These are phyloP conservation scores for Drosophila trichaetosa DNA, from an alignment of 2,888 invertebrate species.

Conservation along the genomic window DNA sequence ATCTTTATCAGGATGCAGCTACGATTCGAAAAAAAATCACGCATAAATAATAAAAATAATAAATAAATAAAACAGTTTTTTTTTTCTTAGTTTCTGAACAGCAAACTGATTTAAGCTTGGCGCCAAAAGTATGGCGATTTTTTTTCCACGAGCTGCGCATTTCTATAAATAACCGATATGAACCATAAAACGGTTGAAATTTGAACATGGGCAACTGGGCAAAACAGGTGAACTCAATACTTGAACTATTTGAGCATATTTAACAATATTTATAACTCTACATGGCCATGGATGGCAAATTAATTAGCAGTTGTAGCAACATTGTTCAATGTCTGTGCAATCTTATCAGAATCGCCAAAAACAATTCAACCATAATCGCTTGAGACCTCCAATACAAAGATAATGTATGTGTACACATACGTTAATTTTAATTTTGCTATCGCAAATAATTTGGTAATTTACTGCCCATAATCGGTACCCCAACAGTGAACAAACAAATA, in stretches of 20 bases:
- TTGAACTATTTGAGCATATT: background rate
- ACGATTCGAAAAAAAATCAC: background rate
- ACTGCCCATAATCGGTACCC: background rate
- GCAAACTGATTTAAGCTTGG: background rate
- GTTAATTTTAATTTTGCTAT: background rate
- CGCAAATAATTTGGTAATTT: slow-evolving; percentile 7
- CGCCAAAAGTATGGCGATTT: background rate
- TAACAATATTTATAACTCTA: background rate
- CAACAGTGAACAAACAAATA: background rate
- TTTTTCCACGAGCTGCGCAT: background rate
- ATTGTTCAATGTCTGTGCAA: background rate
- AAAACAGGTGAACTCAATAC: background rate
- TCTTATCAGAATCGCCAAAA: slow-evolving; percentile 1
- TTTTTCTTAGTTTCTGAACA: too few species aligned
- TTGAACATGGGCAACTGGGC: background rate
- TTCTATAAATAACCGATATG: background rate
- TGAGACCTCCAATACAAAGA: background rate
- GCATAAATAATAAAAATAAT: too few species aligned
- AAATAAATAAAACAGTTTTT: too few species aligned
- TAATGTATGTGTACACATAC: background rate
- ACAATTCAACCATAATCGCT: slow-evolving; percentile 1
- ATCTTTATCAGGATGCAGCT: background rate
- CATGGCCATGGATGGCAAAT: background rate
- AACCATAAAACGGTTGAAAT: background rate
- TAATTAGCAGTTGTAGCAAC: background rate